These are phyloP conservation scores for Clusia tigrina DNA, from an alignment of 2,888 invertebrate species.

Conservation along the genomic window DNA sequence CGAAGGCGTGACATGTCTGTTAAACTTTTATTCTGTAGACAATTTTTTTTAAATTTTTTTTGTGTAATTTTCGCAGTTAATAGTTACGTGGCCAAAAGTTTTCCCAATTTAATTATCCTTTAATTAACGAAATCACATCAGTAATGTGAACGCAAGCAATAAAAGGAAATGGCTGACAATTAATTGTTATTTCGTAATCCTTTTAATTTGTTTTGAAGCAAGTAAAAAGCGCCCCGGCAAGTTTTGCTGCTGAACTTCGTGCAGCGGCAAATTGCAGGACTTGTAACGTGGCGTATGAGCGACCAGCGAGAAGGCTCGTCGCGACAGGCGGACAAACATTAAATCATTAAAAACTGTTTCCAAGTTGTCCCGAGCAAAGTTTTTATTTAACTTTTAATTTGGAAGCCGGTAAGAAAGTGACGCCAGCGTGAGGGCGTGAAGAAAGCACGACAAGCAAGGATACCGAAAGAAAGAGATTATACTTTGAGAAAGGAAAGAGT, in stretches of 20 bases:
- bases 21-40: background rate
- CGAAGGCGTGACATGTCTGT: background rate
- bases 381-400: slow-evolving; percentile 5
- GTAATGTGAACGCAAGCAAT: background rate
- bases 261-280: slow-evolving; percentile 1
- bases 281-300: too few relatives aligned
- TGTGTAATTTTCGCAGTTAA: background rate
- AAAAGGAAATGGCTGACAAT: slow-evolving; percentile 1
- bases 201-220: slow-evolving; percentile 1
- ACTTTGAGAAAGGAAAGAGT: too few relatives aligned
- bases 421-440: background rate
- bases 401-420: background rate
- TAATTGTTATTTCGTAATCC: background rate
- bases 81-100: too few relatives aligned
- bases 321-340: background rate
- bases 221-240: background rate
- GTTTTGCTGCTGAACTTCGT: background rate
- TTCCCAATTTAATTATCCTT: background rate
- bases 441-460: background rate
- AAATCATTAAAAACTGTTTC: background rate
- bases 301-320: background rate
- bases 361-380: background rate
- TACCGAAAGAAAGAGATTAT: too few relatives aligned
- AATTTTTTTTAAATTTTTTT: background rate
- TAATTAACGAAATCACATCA: background rate